These are phyloP conservation scores for Drosophila eugracilis DNA, from an alignment of 1,140 invertebrate species.

Conservation along the genomic window DNA sequence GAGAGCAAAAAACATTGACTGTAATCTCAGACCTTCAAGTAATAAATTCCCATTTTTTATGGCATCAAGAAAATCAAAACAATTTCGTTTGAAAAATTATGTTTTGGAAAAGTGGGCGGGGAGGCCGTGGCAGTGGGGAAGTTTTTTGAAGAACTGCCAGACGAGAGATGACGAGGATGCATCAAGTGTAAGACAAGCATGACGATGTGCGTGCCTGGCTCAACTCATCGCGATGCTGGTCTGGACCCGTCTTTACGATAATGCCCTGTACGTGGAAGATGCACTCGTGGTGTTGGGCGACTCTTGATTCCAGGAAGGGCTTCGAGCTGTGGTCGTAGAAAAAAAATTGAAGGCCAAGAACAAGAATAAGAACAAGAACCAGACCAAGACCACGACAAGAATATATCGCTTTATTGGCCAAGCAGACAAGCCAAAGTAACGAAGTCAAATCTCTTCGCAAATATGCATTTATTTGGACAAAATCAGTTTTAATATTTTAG, in stretches of 20 bases:
- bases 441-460: slow-evolving; percentile 28
- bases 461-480: slow-evolving; percentile 39
- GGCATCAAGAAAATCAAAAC: slow-evolving; percentile 48
- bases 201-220: slow-evolving; percentile 46
- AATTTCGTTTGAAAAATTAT: slow-evolving; percentile 51
- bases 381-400: slow-evolving; percentile 14
- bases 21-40: slow-evolving; percentile 28
- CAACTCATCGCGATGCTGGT: slow-evolving; percentile 40
- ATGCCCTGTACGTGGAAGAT: slow-evolving; percentile 42
- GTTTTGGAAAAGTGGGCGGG: slow-evolving; percentile 4
- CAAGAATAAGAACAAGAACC: too few species aligned
- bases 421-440: slow-evolving; percentile 12
- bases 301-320: slow-evolving; percentile 38
- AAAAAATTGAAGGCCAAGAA: slow-evolving; percentile 43
- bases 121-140: too few species aligned
- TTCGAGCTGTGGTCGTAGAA: slow-evolving; percentile 9
- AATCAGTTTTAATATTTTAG: slow-evolving; percentile 20
- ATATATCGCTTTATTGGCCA: slow-evolving; percentile 4
- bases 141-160: slow-evolving; percentile 47
- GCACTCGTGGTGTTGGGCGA: slow-evolving; percentile 10
- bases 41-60: slow-evolving; percentile 49
- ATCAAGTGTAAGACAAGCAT: slow-evolving; percentile 44
- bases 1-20: slow-evolving; percentile 13
- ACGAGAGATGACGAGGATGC: slow-evolving; percentile 43
- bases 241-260: slow-evolving; percentile 35